Evolutionary conservation across 37 sponge, comb jelly and placozoan species (phyloP), one percentile per base, ranked within the genome.

Genomic region (Eunapius fragilis): DNA sequence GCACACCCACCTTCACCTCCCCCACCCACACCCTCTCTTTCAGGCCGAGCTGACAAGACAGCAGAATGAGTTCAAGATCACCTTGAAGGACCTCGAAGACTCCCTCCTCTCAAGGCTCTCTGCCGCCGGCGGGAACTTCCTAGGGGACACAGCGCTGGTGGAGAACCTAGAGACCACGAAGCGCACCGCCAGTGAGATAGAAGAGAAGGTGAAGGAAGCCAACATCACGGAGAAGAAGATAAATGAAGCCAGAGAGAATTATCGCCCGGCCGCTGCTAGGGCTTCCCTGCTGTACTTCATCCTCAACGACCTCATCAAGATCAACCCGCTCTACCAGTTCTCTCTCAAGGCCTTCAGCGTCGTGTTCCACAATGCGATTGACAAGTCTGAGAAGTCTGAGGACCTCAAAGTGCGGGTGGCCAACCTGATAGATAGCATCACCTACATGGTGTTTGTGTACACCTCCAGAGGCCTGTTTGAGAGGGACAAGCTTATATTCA

Each of bases 271-370:
- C 19, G 96, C 99, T 47, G 90, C 99, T 24, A 86, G 99, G 33
- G 95, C 97, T 25, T 92, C 99, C 7, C 87, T 98, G 31, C 91
- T 98, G 67, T 98, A 98, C 88, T 98, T 98, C 91, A 98, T 98
- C 75, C 87, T 98, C 27, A 98, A 97, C 70, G 97, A 98, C 84
- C 91, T 98, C 72, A 87, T 95, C 89, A 98, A 96, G 85, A 98
- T 98, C 73, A 95, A 98, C 79, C 99, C 99, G 25, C 90, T 98
- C 58, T 98, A 98, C 85, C 99, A 98, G 94, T 98, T 98, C 93
- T 98, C 99, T 19, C 91, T 98, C 80, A 70, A 90, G 91, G 97
- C 99, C 23, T 98, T 98, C 94, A 98, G 94, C 58, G 99, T 97
- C 19, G 98, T 98, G 73, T 98, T 98, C 82, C 93, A 96, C 86